Evolutionary conservation across 1,140 invertebrate species (phyloP), one percentile per base, ranked within the genome.

Genomic region (Bombus confusus): DNA sequence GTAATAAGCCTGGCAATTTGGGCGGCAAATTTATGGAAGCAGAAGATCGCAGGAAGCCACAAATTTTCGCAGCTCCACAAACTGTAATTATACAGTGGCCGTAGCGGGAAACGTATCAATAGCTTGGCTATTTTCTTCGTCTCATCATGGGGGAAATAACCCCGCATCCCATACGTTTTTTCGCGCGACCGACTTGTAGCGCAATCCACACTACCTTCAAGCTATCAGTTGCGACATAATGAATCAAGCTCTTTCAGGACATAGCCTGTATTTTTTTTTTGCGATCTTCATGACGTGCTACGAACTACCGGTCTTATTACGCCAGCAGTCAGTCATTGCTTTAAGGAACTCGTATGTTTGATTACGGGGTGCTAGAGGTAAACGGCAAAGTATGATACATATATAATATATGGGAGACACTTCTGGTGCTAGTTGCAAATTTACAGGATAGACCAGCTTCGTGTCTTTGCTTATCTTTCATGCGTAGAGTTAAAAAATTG

Each of bases 1-100:
- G 69, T 28, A 66, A 82, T 68, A 43, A 59, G 28, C 13, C 62
- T 41, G 41, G 39, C 34, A 62, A n/a, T 69, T 9, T 25, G 28
- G 57, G 6, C 43, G 37, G 81, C 68, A 73, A 87, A 88, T 88
- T 87, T 88, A 87, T 68, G 78, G 69, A 68, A 43, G 79, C 59
- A 74, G 22, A 68, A 15, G 62, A 80, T 88, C 86, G 77, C 85
- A 87, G 82, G 86, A 88, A 88, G 82, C 73, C 59, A 82, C 85
- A 85, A 88, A 85, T 85, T 88, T 85, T 88, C 86, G 47, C 86
- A 69, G 77, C 87, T 76, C 12, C 68, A 31, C 59, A 74, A 71
- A 78, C 25, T 87, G 81, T 80, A 88, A 87, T 88, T 87, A 88
- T 73, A 73, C 73, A 37, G 34, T 41, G 78, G 43, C 43, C n/a